Evolutionary conservation across 37 sponge, comb jelly and placozoan species (phyloP).

Genomic region (Mnemiopsis leidyi): DNA sequence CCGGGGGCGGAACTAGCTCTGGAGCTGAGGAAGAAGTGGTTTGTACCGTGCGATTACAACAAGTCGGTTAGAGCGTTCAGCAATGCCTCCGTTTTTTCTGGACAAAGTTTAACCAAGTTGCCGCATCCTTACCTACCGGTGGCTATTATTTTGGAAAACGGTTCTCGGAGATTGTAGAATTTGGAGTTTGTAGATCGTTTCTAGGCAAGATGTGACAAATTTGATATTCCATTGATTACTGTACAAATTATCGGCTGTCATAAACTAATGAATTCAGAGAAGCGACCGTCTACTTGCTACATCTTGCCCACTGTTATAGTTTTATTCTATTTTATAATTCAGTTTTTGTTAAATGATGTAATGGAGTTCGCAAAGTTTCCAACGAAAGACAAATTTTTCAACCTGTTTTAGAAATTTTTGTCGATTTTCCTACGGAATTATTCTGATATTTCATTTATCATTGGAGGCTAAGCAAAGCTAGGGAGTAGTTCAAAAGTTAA

Average conservation of each 20-base stretch:
- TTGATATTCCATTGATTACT: background rate
- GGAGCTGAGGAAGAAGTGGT: conserved; percentile 32
- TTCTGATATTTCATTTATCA: background rate
- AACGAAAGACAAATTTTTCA: background rate
- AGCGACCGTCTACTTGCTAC: background rate
- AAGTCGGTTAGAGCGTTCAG: conserved; percentile 55
- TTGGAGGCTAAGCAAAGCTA: too few relatives aligned
- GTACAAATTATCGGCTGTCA: background rate
- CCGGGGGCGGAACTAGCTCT: conserved; percentile 2
- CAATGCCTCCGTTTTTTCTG: conserved; percentile 38
- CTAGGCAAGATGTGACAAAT: background rate
- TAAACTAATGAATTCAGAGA: background rate
- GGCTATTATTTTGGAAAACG: conserved; percentile 15
- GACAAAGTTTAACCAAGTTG: background rate
- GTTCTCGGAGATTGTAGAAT: background rate
- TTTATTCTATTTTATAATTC: background rate
- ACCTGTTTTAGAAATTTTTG: background rate
- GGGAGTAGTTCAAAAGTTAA: too few relatives aligned
- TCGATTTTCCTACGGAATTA: background rate
- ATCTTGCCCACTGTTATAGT: background rate
- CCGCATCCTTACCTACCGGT: conserved; percentile 35
- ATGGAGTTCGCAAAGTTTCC: background rate
- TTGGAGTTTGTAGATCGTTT: background rate
- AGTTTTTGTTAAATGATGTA: too few relatives aligned
- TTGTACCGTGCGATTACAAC: background rate